Percentiles rank a stretch among this genome's conserved stretches.
Evolutionary conservation across 2,113 vertebrate genomes (phyloP).

Genomic region (human): DNA sequence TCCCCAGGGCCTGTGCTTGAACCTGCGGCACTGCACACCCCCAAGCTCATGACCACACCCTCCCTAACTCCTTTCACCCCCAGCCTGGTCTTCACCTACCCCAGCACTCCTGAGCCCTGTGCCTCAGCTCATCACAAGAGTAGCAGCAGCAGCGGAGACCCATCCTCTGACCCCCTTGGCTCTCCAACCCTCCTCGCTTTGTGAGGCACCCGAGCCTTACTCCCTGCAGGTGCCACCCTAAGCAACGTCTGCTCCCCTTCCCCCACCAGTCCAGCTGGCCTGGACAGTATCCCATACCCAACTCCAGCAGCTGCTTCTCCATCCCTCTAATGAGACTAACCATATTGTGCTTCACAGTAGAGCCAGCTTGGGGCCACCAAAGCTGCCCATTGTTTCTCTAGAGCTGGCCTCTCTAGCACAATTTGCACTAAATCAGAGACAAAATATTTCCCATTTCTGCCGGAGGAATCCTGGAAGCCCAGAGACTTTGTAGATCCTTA

Average conservation of each 20-base stretch:
- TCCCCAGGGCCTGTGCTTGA: constrained; percentile 78
- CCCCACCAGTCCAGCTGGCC: constrained; percentile 63
- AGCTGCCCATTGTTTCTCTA: constrained; percentile 17
- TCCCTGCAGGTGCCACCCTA: not conserved
- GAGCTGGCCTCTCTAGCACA: constrained; percentile 54
- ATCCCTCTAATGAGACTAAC: not conserved
- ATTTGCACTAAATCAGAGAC: constrained; percentile 57
- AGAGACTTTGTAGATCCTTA: not conserved
- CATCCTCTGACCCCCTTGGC: constrained; percentile 90
- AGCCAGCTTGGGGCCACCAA: not conserved
- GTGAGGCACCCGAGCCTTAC: constrained; percentile 48
- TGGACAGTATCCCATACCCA: constrained; percentile 34
- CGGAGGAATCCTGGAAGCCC: not conserved
- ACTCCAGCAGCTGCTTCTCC: not conserved
- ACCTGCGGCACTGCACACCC: constrained; percentile 91
- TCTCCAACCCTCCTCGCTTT: constrained; percentile 92
- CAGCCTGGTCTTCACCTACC: constrained; percentile 91
- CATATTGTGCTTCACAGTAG: not conserved
- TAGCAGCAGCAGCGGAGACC: constrained; percentile 93
- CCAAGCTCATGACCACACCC: constrained; percentile 89
- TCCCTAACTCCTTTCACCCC: constrained; percentile 90
- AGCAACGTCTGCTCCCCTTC: not conserved
- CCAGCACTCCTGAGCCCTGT: constrained; percentile 85
- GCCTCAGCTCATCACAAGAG: constrained; percentile 89
- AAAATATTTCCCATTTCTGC: constrained; percentile 31